Evolutionary conservation across 2,113 vertebrate species (phyloP).

Genomic region (Calcarius ornatus): DNA sequence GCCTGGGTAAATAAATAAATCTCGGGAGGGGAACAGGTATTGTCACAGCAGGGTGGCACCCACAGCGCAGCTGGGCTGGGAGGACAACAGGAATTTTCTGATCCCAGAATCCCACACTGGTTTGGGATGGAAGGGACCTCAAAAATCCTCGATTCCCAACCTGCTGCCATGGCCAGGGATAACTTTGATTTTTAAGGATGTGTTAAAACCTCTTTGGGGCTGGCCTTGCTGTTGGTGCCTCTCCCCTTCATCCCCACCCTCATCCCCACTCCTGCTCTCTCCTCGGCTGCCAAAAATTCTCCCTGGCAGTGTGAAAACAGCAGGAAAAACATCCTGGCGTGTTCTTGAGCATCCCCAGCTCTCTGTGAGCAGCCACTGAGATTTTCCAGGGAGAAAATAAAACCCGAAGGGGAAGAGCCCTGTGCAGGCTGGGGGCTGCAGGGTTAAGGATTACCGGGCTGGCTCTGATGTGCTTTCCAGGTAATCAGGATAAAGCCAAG

Average conservation of each 20-base stretch:
- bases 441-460: conserved; percentile 18
- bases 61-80: background rate
- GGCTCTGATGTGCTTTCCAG: conserved; percentile 19
- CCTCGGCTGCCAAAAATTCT: background rate
- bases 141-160: accelerated
- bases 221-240: background rate
- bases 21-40: background rate
- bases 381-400: background rate
- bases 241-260: background rate
- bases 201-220: background rate
- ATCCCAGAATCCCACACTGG: background rate
- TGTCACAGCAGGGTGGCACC: too few relatives aligned
- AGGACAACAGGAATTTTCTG: background rate
- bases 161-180: background rate
- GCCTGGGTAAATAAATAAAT: background rate
- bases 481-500: conserved; percentile 37
- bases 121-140: background rate
- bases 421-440: background rate
- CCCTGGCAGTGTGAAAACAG: background rate
- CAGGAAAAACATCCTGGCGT: background rate
- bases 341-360: background rate
- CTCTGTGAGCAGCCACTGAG: background rate
- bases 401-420: accelerated
- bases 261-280: background rate
- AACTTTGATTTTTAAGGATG: background rate